Evolutionary conservation across 1,140 invertebrate species (phyloP).

Genomic region (Dendroctonus ponderosae): DNA sequence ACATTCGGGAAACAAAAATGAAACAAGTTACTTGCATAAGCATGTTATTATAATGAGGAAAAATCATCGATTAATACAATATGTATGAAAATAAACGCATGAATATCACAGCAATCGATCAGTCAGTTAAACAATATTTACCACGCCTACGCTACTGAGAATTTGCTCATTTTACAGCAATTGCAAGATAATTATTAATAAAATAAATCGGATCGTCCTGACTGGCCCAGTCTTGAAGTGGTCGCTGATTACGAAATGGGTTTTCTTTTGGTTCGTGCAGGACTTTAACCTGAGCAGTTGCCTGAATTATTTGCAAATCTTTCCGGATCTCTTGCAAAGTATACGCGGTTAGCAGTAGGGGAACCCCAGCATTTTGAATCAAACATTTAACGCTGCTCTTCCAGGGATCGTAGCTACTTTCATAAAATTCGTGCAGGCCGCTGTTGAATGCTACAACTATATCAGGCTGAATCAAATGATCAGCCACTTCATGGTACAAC

Average conservation of each 20-base stretch:
- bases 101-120: too few species aligned
- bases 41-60: too few species aligned
- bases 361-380: conserved; percentile 35
- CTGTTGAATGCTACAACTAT: conserved; percentile 48
- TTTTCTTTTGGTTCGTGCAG: conserved; percentile 34
- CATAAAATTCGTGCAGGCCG: conserved; percentile 45
- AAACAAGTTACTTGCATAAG: too few species aligned
- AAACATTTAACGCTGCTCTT: conserved; percentile 40
- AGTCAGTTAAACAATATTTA: too few species aligned
- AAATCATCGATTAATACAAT: too few species aligned
- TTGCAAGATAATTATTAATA: conserved; percentile 38
- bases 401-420: conserved; percentile 42
- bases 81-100: too few species aligned
- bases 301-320: conserved; percentile 33
- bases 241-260: conserved; percentile 38
- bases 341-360: conserved; percentile 47
- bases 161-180: neutral
- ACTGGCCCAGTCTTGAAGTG: conserved; percentile 37
- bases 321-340: conserved; percentile 42
- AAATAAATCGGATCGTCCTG: conserved; percentile 37
- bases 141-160: too few species aligned
- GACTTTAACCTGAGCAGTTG: conserved; percentile 17
- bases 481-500: conserved; percentile 42
- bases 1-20: too few species aligned
- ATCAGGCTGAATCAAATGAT: conserved; percentile 40